phyloP scores from a whole-genome alignment of 2,113 vertebrate species.

The Burhinus oedicnemus region DNA sequence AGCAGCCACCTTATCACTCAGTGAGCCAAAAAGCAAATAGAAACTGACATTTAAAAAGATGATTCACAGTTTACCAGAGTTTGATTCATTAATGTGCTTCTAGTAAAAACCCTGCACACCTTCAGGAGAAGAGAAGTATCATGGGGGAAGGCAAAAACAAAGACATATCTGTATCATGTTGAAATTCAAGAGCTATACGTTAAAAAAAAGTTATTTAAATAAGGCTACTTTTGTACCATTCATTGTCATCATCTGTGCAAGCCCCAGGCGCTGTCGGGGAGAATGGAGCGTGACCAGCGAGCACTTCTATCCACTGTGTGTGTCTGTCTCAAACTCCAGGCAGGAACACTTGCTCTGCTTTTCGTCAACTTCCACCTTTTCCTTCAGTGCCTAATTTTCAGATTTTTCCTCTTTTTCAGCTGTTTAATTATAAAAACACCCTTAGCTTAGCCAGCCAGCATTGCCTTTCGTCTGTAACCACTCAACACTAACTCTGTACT shows the following conservation, averaged over 20 bases:
- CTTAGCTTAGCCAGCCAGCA: not conserved
- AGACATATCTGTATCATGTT: not conserved
- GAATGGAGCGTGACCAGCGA: not conserved
- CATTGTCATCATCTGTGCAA: not conserved
- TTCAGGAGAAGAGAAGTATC: not conserved
- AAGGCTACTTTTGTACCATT: not conserved
- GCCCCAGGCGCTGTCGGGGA: not conserved
- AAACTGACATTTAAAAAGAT: not conserved
- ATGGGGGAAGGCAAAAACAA: not conserved
- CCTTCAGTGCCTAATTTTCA: not conserved
- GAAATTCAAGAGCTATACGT: not conserved
- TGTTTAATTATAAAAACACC: not conserved
- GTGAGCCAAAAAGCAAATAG: not conserved
- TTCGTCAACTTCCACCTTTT: not conserved
- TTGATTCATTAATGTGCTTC: not conserved
- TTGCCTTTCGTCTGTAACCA: not conserved
- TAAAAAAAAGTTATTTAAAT: not conserved
- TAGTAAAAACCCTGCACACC: not conserved
- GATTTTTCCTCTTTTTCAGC: not conserved
- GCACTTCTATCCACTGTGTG: not conserved
- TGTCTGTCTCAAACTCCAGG: not conserved
- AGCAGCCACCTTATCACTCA: not conserved
- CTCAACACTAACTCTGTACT: not conserved
- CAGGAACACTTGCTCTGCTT: not conserved
- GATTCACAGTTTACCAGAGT: not conserved